Evolutionary conservation across 2,888 invertebrate species (phyloP), one percentile per base, ranked within the genome.

Genomic region (Pasiphila rectangulata): DNA sequence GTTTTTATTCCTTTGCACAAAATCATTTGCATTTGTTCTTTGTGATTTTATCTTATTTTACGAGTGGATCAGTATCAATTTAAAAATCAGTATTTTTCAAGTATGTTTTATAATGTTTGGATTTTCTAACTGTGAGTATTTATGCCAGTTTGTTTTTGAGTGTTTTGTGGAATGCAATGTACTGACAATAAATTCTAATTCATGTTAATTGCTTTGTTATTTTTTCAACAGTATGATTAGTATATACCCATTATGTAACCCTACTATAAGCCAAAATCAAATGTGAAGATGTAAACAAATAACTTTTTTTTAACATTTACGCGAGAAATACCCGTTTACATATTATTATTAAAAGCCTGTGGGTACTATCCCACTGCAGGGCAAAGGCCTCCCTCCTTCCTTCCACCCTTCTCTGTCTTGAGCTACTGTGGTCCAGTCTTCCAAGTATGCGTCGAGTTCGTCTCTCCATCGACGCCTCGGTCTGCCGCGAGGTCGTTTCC

Each of bases 101-200:
- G 38, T 46, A 43, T 43, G 45, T 43, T 61, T 54, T 58, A 57
- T 57, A 61, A 57, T 57, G 51, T 59, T 59, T 54, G 50, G 39
- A 51, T 55, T 60, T 61, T 59, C 38, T 51, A 9, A 36, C 43
- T 45, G 54, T 51, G 38, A 50, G 9, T 48, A 56, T 57, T 54
- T 29, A 46, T 38, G 35, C 54, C 50, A 46, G 47, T 56, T n/a
- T 46, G 34, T 56, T 39, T 46, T 40, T 32, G 49, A 50, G 53
- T 54, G 41, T 51, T 27, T 37, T 45, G 45, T 52, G 47, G 19
- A 42, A 55, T 57, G 59, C 61, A 46, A 58, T 61, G 55, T 64
- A 69, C 67, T 70, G 75, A 73, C 72, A 75, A 72, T 75, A 75
- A 68, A 64, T 53, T 61, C 54, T 66, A 69, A 59, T 61, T 62